These are phyloP conservation scores for Ephialtes manifestator DNA, from an alignment of 2,888 invertebrate genomes.

Conservation along the genomic window DNA sequence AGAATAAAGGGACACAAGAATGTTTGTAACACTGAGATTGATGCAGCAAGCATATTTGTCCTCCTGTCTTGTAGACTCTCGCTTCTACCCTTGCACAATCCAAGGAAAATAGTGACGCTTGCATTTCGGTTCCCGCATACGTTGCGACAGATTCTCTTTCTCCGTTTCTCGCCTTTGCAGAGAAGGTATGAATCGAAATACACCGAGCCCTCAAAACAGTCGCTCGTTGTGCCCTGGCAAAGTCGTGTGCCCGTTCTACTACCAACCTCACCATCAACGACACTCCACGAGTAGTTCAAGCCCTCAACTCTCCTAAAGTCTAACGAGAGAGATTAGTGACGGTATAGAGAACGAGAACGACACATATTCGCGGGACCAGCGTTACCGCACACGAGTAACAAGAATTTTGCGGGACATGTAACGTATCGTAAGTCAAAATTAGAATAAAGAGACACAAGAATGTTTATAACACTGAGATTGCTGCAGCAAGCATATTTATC, in stretches of 20 bases:
- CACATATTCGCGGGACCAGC: constrained; percentile 24
- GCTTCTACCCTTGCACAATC: constrained; percentile 28
- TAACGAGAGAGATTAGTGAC: constrained; percentile 69
- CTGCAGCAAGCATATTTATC: constrained; percentile 17
- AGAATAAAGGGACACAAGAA: too few relatives aligned
- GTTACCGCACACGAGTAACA: constrained; percentile 27
- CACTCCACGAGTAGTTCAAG: constrained; percentile 42
- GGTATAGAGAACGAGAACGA: constrained; percentile 24
- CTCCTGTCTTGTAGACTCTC: constrained; percentile 22
- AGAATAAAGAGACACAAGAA: too few relatives aligned
- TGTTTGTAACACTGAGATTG: too few relatives aligned
- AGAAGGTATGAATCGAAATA: constrained; percentile 56
- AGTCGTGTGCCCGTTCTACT: constrained; percentile 22
- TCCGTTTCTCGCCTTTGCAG: constrained; percentile 35
- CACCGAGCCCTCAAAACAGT: constrained; percentile 45
- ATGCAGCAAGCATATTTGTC: constrained; percentile 16
- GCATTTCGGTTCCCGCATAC: constrained; percentile 53
- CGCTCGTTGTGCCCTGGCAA: too few relatives aligned
- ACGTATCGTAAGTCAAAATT: too few relatives aligned
- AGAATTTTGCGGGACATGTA: too few relatives aligned
- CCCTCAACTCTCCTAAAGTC: constrained; percentile 65
- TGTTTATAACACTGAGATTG: too few relatives aligned
- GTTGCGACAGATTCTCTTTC: constrained; percentile 50
- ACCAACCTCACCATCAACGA: constrained; percentile 56
- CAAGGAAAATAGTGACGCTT: constrained; percentile 49